These are phyloP conservation scores for Gambelia wislizenii DNA, from an alignment of 2,797 vertebrate species.

Conservation along the genomic window DNA sequence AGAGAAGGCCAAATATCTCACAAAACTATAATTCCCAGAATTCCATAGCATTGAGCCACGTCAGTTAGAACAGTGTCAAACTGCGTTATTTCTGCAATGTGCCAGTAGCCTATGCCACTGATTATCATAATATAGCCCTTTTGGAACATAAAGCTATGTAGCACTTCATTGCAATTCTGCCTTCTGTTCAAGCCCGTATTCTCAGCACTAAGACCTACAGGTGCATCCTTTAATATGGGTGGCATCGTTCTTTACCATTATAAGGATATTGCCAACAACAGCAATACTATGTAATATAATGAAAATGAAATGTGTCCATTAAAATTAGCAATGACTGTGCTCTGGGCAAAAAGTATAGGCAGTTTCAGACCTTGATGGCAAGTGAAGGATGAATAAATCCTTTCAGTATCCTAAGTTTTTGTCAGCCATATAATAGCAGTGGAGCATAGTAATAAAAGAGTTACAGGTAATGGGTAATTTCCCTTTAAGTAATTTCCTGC, in stretches of 20 bases:
- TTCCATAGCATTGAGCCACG: no score
- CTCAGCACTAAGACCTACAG: background rate
- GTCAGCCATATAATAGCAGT: background rate
- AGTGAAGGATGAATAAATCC: conserved; percentile 18
- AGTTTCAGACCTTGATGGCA: conserved; percentile 8
- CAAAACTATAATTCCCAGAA: no score
- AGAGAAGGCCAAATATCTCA: no score
- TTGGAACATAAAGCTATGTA: background rate
- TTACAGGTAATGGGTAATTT: conserved; percentile 41
- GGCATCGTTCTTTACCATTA: background rate
- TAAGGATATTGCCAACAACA: background rate
- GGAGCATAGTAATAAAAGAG: conserved; percentile 12
- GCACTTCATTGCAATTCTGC: background rate
- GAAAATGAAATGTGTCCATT: conserved; percentile 10
- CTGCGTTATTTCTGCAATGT: no score
- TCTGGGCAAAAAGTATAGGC: background rate
- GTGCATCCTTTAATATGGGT: background rate
- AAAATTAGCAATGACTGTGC: conserved; percentile 9
- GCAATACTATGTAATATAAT: background rate
- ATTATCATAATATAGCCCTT: background rate
- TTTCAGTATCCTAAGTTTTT: conserved; percentile 5
- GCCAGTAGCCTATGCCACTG: background rate
- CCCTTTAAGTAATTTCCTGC: conserved; percentile 36
- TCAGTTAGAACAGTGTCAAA: no score
- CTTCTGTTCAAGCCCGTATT: background rate